Conservation (phyloP, 2,888 invertebrate genomes). For the Asteroscopus sphinx region DNA sequence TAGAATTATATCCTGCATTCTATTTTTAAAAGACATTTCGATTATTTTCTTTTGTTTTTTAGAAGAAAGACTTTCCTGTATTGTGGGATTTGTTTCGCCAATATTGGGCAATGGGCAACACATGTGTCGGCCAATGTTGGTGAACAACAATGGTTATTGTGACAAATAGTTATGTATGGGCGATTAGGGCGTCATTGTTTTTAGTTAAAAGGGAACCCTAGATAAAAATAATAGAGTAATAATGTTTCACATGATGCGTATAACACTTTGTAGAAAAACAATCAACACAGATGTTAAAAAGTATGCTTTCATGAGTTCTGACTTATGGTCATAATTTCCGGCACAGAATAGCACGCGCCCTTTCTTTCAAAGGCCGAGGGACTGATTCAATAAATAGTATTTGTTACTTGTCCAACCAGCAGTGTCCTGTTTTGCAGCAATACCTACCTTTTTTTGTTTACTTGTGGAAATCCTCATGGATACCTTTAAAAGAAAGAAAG, state of each 20-base stretch:
- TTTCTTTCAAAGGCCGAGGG: too few relatives aligned
- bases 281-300: constrained; percentile 14
- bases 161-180: constrained; percentile 24
- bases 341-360: too few relatives aligned
- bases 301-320: neutral
- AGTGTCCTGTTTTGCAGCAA: too few relatives aligned
- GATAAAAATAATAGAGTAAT: constrained; percentile 11
- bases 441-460: too few relatives aligned
- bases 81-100: constrained; percentile 38
- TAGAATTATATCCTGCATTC: constrained; percentile 13
- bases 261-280: constrained; percentile 11
- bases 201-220: neutral
- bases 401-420: too few relatives aligned
- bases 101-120: constrained; percentile 33
- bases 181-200: constrained; percentile 31
- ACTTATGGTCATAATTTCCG: too few relatives aligned
- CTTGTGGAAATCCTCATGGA: too few relatives aligned
- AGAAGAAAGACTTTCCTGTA: constrained; percentile 49
- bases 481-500: too few relatives aligned
- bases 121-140: constrained; percentile 39
- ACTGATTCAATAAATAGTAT: too few relatives aligned
- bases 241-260: constrained; percentile 9
- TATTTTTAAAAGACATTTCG: constrained; percentile 39
- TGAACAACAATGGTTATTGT: constrained; percentile 23
- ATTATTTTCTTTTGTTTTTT: constrained; percentile 44